phyloP scores from a whole-genome alignment of 2,797 vertebrate genomes.

The Arnoldichthys spilopterus region DNA sequence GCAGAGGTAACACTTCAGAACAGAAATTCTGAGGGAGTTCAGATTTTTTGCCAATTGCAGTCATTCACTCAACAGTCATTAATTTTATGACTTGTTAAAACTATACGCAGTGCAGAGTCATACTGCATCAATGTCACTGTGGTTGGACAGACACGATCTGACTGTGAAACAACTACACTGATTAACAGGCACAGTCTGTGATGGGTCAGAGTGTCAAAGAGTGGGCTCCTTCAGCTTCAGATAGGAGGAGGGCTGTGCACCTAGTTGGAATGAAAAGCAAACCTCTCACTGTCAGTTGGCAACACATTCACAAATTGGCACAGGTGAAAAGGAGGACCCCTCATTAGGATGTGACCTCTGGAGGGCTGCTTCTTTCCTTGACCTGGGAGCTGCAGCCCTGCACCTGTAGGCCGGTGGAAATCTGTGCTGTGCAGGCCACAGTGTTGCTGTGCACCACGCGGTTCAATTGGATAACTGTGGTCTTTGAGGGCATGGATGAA shows the following conservation, averaged over 20 bases:
- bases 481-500: conserved; percentile 74
- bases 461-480: conserved; percentile 76
- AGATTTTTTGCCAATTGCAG: not conserved
- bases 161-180: not conserved
- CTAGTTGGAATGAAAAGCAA: not conserved
- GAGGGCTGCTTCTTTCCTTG: conserved; percentile 51
- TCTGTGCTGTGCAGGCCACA: conserved; percentile 64
- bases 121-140: not conserved
- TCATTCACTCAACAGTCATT: not conserved
- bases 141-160: not conserved
- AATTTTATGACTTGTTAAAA: not conserved
- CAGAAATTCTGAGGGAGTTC: not conserved
- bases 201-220: not conserved
- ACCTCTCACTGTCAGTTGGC: not conserved
- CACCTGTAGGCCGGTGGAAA: conserved; percentile 62
- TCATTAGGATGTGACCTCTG: conserved; percentile 50
- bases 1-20: not conserved
- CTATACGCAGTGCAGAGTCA: not conserved
- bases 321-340: not conserved
- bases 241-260: not conserved
- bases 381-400: conserved; percentile 49
- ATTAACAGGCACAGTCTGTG: not conserved
- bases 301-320: not conserved
- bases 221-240: not conserved
- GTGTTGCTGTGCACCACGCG: conserved; percentile 68